These are phyloP conservation scores for Drosophila willistoni DNA, from an alignment of 1,140 invertebrate species.

Conservation along the genomic window DNA sequence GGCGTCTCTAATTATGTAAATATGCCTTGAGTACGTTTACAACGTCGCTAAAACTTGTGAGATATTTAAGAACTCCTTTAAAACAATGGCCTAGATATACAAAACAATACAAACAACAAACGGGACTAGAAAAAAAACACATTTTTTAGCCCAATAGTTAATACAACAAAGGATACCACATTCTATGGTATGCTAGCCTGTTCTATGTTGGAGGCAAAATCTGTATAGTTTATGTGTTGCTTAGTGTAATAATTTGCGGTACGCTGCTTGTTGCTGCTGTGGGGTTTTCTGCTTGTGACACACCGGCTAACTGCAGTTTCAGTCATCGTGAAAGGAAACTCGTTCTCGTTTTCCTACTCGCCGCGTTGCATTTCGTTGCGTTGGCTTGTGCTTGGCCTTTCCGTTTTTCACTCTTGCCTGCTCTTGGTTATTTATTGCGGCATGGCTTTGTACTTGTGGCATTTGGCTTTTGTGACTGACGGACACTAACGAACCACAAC, in stretches of 20 bases:
- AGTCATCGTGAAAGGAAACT: conserved; percentile 20
- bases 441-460: conserved; percentile 43
- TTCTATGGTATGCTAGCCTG: no score
- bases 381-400: conserved; percentile 19
- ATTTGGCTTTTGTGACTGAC: conserved; percentile 46
- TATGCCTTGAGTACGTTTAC: no score
- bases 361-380: not conserved
- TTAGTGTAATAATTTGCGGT: conserved; percentile 45
- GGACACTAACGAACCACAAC: conserved; percentile 40
- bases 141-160: no score
- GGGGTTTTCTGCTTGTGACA: conserved; percentile 42
- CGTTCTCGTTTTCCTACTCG: conserved; percentile 4
- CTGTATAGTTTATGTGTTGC: conserved; percentile 3
- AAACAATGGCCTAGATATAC: no score
- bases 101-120: no score
- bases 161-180: no score
- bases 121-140: no score
- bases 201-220: no score
- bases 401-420: conserved; percentile 13
- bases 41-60: no score
- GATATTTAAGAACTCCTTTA: no score
- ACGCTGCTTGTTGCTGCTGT: conserved; percentile 11
- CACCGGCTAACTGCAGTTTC: conserved; percentile 50
- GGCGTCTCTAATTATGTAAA: no score
- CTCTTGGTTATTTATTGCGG: conserved; percentile 45